A percentile compares a stretch with the other conserved stretches of the same genome.
Conservation (phyloP, 1,140 invertebrate species). For the Calephelis virginiensis region DNA sequence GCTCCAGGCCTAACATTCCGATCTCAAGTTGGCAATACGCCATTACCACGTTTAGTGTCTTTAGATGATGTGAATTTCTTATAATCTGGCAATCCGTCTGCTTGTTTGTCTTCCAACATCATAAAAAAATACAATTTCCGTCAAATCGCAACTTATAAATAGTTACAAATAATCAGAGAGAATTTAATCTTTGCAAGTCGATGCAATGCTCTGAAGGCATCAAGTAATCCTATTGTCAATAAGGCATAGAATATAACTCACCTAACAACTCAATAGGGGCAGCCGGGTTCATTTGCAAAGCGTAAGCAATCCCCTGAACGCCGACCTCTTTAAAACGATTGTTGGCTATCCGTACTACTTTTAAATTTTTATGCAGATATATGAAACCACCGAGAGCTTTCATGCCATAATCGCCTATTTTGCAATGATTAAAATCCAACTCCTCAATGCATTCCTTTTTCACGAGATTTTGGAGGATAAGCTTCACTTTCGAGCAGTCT, state of each 20-base stretch:
- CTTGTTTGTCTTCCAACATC: too few species aligned
- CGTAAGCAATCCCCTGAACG: constrained; percentile 66
- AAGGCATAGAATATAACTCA: constrained; percentile 26
- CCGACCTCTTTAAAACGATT: constrained; percentile 68
- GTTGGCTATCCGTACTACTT: constrained; percentile 61
- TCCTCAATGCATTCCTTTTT: constrained; percentile 68
- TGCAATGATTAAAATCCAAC: constrained; percentile 73
- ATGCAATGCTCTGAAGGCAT: too few species aligned
- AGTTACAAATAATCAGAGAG: too few species aligned
- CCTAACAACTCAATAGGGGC: constrained; percentile 66
- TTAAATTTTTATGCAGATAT: constrained; percentile 59
- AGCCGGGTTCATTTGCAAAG: constrained; percentile 69
- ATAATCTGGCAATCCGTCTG: too few species aligned
- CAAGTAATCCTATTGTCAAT: not conserved
- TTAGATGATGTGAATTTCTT: too few species aligned
- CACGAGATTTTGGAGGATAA: constrained; percentile 62
- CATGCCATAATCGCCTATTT: constrained; percentile 72
- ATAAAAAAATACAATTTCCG: too few species aligned
- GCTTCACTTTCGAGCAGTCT: constrained; percentile 64
- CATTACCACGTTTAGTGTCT: too few species aligned
- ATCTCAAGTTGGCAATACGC: too few species aligned
- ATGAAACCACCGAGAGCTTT: constrained; percentile 70
- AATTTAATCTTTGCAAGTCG: too few species aligned
- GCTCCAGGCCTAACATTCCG: too few species aligned
- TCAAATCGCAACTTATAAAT: too few species aligned